Base-by-base conservation (phyloP, 92 coral and sea anemone genomes). In the Bergia puertoricense region DNA sequence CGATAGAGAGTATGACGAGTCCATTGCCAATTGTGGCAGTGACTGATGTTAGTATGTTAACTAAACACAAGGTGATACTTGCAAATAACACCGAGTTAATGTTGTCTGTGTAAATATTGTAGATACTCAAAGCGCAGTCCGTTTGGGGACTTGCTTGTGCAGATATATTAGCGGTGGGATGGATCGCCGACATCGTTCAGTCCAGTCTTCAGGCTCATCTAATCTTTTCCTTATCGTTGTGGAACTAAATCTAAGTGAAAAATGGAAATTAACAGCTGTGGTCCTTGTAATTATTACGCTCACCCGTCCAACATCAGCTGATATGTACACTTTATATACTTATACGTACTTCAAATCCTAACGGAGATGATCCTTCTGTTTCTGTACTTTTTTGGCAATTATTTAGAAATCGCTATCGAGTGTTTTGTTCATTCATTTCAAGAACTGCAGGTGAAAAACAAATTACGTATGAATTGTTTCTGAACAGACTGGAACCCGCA, bases 61-160 rank as follows among this genome's bases (percentile, higher is more conserved):
- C 42, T 38, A 83, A 44, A 69, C 86, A 69, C 59, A 83, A 30
- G 8, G 40, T 36, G 10, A 69, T 48, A 6, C 86, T 83, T 23
- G 77, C 62, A 8, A 37, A 15, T 15, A 68, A 20, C 6, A 83
- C 86, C 22, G 86, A 68, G 43, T 83, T 57, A 44, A 83, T 30
- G 22, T 83, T 39, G 39, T 71, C 77, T 9, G 77, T 83, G 40
- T 83, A 83, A 68, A 83, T 83, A 68, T 83, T 44, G 57, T 83
- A 83, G 51, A 83, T 83, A 20, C 59, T 69, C 62, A 83, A 37
- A 11, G n/a, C 43, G 7, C 86, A 83, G 62, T 83, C 23, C 66
- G 86, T 83, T 45, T 71, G 76, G 77, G 40, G 77, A 11, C 62
- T 48, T 0, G 40, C 18, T 44, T 6, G 43, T 62, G 71, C 30